These are phyloP conservation scores for Saturnia japonica DNA, from an alignment of 2,888 invertebrate species.

Conservation along the genomic window DNA sequence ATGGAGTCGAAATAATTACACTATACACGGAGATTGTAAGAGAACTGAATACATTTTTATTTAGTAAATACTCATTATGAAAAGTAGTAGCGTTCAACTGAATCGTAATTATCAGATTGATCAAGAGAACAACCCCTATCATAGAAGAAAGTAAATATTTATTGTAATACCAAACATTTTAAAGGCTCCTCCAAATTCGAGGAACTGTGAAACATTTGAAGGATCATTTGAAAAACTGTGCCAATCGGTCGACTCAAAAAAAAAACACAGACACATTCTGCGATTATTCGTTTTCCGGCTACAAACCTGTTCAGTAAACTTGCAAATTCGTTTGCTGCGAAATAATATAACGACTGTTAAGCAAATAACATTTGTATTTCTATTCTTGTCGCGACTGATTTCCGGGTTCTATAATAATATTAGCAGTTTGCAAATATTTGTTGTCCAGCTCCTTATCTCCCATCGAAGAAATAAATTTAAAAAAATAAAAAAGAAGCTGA, in stretches of 20 bases:
- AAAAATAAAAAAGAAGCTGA: neutral
- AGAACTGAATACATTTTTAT: no score
- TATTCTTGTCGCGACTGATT: conserved; percentile 8
- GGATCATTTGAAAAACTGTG: neutral
- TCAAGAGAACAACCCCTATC: no score
- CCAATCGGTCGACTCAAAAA: neutral
- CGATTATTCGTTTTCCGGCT: conserved; percentile 4
- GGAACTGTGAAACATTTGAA: neutral
- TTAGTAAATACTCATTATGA: no score
- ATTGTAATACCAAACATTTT: neutral
- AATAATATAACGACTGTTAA: conserved; percentile 11
- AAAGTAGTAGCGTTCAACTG: no score
- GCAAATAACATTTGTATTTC: conserved; percentile 1
- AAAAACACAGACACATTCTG: conserved; percentile 9
- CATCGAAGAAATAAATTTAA: neutral
- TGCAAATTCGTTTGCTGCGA: conserved; percentile 8
- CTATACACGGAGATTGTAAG: no score
- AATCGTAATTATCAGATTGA: no score
- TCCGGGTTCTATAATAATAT: neutral
- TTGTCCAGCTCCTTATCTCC: neutral
- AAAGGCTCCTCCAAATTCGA: neutral
- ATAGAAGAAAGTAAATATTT: neutral
- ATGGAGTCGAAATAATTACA: no score
- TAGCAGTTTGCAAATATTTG: neutral
- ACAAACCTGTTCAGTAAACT: conserved; percentile 14